Conservation (phyloP, 92 coral and sea anemone genomes). For the Phenganax subtilis region DNA sequence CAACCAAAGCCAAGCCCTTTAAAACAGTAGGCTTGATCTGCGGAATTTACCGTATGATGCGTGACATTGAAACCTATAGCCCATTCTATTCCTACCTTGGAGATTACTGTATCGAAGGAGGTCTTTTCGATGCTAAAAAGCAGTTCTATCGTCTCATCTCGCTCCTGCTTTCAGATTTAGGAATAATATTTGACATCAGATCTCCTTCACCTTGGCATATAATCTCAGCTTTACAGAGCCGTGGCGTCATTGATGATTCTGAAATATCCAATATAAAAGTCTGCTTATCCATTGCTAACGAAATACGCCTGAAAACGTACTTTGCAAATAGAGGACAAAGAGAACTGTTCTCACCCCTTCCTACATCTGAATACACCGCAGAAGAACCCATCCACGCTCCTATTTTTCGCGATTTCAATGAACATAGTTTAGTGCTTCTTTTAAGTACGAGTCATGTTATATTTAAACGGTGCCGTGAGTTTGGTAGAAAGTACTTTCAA, state of each 20-base stretch:
- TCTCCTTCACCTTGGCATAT: constrained; percentile 9
- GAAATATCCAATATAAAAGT: neutral
- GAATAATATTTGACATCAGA: neutral
- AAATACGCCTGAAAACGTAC: constrained; percentile 16
- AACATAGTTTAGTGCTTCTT: neutral
- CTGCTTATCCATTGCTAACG: constrained; percentile 2
- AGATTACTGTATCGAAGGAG: neutral
- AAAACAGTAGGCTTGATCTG: neutral
- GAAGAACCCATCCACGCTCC: neutral
- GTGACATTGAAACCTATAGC: neutral
- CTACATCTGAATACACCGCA: neutral
- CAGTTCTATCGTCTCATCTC: constrained; percentile 23
- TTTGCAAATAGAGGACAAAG: constrained; percentile 10
- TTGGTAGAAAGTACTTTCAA: neutral
- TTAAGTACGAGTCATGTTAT: constrained; percentile 1
- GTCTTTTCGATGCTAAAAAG: constrained; percentile 12
- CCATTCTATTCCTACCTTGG: neutral
- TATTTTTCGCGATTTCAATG: constrained; percentile 7
- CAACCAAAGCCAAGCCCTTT: neutral
- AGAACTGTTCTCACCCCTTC: constrained; percentile 3
- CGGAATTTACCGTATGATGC: neutral
- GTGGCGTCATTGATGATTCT: neutral
- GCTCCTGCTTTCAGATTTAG: constrained; percentile 7
- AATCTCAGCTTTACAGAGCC: neutral
- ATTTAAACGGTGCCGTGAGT: neutral